Base-by-base conservation (phyloP, 2,888 invertebrate genomes). In the Smittia aterrima region DNA sequence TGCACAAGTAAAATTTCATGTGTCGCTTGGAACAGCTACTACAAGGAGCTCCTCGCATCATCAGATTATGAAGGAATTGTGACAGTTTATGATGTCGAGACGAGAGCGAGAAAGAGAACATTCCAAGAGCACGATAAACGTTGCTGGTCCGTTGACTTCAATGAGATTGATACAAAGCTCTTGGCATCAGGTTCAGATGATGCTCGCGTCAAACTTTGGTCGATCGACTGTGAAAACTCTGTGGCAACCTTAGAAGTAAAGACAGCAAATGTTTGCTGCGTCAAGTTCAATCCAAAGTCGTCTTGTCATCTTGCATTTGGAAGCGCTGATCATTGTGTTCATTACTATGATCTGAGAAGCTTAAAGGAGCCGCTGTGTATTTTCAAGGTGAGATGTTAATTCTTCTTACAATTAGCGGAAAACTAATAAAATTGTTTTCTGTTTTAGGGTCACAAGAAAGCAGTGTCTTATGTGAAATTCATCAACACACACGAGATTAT, bases 101-200 rank as follows among this genome's bases (percentile, higher is more conserved):
- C 91, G 0, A 91, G 91, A 13, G 88, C 89, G 78, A 85, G 90
- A 75, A 90, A 90, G 1, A 87, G 91, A 79, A 88, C 89, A 4
- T 91, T 89, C 80, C 89, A 92, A 82, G 96, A 96, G 81, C 97
- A 97, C 83, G 95, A 96, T 83, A 96, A 96, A 81, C 86, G 96
- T 62, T 95, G 95, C 82, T 97, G 97, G 96, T 94, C 94, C 78
- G 96, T 97, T 41, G 95, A 96, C 84, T 97, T 96, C 83, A 96
- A 95, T 83, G 89, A 91, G 77, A 90, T 93, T 25, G 96, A 97
- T 82, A 93, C 95, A 13, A 87, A 93, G 24, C 84, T 96, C 54
- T 89, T 97, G 75, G 96, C 96, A 0, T 95, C 95, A 0, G 96
- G 95, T 0, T 94, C 94, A 0, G 96, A 96, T 83, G 96, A 96